These are phyloP conservation scores for Tetropium fuscum DNA, from an alignment of 2,888 invertebrate genomes.

Conservation along the genomic window DNA sequence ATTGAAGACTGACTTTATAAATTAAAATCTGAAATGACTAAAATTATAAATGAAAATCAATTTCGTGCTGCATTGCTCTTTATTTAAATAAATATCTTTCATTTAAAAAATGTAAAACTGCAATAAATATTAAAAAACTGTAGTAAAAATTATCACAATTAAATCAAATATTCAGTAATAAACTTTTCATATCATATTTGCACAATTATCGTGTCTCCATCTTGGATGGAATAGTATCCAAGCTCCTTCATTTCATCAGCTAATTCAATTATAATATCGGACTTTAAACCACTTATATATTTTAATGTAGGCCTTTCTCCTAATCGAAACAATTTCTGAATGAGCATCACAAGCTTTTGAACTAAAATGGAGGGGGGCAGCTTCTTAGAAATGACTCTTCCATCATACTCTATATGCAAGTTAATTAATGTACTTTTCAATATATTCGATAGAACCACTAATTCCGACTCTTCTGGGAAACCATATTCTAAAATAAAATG, in stretches of 20 bases:
- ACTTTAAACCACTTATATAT: constrained; percentile 70
- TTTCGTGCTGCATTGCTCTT: constrained; percentile 13
- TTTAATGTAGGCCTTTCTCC: constrained; percentile 64
- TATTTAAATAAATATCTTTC: constrained; percentile 27
- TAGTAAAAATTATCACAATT: constrained; percentile 29
- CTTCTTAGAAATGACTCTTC: constrained; percentile 73
- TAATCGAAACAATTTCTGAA: constrained; percentile 79
- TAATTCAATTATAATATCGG: constrained; percentile 78
- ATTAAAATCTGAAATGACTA: background rate
- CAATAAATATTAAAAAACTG: constrained; percentile 21
- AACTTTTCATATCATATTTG: constrained; percentile 13
- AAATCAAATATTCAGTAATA: constrained; percentile 3
- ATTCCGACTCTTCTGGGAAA: constrained; percentile 81
- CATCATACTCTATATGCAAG: constrained; percentile 70
- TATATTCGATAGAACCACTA: constrained; percentile 70
- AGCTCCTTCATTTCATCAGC: constrained; percentile 88
- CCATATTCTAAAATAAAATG: constrained; percentile 80
- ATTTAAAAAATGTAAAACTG: constrained; percentile 16
- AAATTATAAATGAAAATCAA: background rate
- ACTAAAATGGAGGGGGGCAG: constrained; percentile 83
- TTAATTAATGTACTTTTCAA: constrained; percentile 79
- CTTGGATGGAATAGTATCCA: constrained; percentile 85
- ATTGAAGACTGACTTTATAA: no score
- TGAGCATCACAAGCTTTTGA: constrained; percentile 84
- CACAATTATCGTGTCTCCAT: constrained; percentile 82